phyloP scores from a whole-genome alignment of 2,113 vertebrate genomes.

The Ivindomyrus marchei region DNA sequence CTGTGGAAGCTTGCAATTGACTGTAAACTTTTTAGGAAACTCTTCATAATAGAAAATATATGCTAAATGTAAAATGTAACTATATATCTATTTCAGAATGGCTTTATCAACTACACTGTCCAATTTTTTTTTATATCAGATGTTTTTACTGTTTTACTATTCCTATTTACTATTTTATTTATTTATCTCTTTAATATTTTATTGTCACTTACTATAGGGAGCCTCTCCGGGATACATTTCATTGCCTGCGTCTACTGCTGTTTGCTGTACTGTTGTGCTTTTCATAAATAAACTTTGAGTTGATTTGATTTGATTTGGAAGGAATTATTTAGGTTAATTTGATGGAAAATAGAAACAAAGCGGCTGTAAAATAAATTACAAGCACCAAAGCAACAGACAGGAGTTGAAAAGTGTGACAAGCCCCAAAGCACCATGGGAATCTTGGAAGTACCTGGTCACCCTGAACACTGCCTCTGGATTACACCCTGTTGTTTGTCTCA shows the following conservation, averaged over 20 bases:
- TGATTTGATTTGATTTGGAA: background rate
- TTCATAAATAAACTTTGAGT: background rate
- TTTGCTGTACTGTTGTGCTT: background rate
- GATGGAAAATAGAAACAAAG: constrained; percentile 8
- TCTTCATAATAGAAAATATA: background rate
- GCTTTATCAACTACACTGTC: background rate
- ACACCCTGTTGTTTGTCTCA: background rate
- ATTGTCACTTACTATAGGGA: background rate
- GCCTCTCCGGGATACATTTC: background rate
- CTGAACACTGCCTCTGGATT: background rate
- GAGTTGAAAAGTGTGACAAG: background rate
- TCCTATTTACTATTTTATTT: background rate
- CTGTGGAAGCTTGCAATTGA: background rate
- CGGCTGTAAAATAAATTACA: background rate
- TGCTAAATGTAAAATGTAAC: background rate
- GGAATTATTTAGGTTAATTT: constrained; percentile 5
- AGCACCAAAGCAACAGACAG: background rate
- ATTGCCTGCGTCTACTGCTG: background rate
- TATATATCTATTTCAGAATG: background rate
- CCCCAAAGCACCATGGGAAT: background rate
- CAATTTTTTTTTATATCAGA: background rate
- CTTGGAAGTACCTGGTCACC: background rate
- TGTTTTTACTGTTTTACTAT: background rate
- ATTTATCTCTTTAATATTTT: background rate
- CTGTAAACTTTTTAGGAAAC: background rate